Conservation (phyloP, 2,797 vertebrate species). For the Carcharodon carcharias region DNA sequence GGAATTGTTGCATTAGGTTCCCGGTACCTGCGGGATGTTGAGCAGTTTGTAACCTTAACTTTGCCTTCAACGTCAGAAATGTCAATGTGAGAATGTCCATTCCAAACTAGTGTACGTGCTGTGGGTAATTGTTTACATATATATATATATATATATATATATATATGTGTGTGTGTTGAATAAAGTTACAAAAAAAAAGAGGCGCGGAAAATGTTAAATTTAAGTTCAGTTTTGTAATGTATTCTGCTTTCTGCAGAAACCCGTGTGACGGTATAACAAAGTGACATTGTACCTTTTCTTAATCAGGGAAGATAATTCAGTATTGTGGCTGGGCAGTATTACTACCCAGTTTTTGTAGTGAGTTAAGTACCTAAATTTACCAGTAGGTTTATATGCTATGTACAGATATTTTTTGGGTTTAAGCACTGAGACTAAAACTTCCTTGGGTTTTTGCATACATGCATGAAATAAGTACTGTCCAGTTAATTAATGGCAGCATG, state of each 20-base stretch:
- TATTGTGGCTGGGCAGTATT: background rate
- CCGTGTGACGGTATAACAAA: background rate
- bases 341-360: background rate
- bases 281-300: background rate
- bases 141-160: too few relatives aligned
- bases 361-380: background rate
- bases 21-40: too few relatives aligned
- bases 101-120: background rate
- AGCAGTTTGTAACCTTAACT: background rate
- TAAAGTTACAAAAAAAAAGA: background rate
- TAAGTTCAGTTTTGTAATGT: background rate
- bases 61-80: background rate
- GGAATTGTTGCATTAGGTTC: background rate
- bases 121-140: background rate
- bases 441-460: background rate
- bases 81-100: background rate
- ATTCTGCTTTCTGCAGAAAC: background rate
- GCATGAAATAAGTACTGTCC: background rate
- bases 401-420: background rate
- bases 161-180: background rate
- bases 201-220: background rate
- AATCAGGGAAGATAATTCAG: background rate
- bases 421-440: background rate
- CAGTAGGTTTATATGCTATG: background rate
- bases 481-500: background rate